phyloP scores from a whole-genome alignment of 2,797 vertebrate genomes.

The Xenops minutus region DNA sequence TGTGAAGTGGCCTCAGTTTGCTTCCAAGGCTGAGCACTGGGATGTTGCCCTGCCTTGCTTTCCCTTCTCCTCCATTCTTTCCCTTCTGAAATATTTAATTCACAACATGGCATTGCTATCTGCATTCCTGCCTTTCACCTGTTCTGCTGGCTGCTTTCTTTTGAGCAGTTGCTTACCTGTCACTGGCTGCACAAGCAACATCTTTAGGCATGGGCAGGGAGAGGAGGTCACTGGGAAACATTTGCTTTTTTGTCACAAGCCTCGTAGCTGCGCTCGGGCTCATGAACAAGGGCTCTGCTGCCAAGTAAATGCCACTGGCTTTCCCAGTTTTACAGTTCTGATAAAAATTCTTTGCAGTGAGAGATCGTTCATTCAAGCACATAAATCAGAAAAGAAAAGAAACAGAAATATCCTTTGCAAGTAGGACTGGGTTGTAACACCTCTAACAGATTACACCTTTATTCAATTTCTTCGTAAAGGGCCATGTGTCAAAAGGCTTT shows the following conservation, averaged over 20 bases:
- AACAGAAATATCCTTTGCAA: constrained; percentile 21
- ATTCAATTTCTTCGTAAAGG: constrained; percentile 29
- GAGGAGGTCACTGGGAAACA: background rate
- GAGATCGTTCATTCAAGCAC: background rate
- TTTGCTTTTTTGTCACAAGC: background rate
- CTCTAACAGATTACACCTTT: constrained; percentile 24
- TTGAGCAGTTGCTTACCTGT: background rate
- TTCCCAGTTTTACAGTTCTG: background rate
- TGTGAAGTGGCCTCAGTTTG: too few species aligned
- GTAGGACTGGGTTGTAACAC: background rate
- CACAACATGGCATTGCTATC: rapidly evolving
- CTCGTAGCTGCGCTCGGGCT: rapidly evolving
- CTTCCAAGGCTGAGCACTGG: background rate
- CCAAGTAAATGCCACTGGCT: background rate
- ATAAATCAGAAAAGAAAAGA: constrained; percentile 13
- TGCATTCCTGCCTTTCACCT: background rate
- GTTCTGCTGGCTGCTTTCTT: background rate
- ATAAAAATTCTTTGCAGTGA: background rate
- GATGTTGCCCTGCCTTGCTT: background rate
- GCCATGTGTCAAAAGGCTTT: constrained; percentile 29
- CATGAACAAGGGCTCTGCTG: background rate
- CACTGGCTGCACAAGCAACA: background rate
- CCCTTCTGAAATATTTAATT: background rate
- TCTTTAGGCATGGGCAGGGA: background rate
- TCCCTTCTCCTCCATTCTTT: background rate